These are phyloP conservation scores for Cephus rjabovi DNA, from an alignment of 2,888 invertebrate species.

Conservation along the genomic window DNA sequence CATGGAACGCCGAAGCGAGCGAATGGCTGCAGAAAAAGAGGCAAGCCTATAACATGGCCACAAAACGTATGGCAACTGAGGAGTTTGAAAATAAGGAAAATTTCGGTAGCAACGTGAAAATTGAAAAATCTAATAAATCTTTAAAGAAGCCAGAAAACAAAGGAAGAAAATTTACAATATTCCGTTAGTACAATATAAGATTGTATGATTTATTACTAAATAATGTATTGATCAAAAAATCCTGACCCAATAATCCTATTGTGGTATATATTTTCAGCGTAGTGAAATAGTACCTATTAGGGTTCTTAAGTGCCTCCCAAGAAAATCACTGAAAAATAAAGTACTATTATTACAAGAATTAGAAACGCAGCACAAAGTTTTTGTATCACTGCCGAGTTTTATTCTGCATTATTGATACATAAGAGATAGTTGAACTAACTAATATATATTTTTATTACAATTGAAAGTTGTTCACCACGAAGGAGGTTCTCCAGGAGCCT, in stretches of 20 bases:
- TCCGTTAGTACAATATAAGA: constrained; percentile 32
- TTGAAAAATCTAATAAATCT: constrained; percentile 31
- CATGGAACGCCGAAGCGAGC: constrained; percentile 57
- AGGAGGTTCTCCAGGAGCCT: constrained; percentile 76
- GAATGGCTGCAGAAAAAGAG: constrained; percentile 57
- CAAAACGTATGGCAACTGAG: constrained; percentile 34
- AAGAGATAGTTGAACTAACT: neutral
- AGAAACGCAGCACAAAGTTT: neutral
- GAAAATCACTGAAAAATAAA: constrained; percentile 11
- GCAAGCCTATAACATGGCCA: constrained; percentile 51
- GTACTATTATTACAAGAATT: neutral
- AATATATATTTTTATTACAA: constrained; percentile 9
- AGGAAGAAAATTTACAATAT: constrained; percentile 55
- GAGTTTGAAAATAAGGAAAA: constrained; percentile 54
- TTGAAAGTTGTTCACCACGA: constrained; percentile 70
- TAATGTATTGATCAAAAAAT: neutral
- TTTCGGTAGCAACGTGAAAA: constrained; percentile 27
- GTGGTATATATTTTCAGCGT: neutral
- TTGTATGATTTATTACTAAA: neutral
- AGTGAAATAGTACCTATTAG: neutral
- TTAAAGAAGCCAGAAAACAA: constrained; percentile 43
- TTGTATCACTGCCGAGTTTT: neutral
- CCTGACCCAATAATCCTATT: neutral
- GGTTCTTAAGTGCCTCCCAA: neutral
- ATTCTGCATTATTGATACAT: constrained; percentile 6